Evolutionary conservation across 1,140 invertebrate species (phyloP).

Genomic region (Aporrectodea caliginosa): DNA sequence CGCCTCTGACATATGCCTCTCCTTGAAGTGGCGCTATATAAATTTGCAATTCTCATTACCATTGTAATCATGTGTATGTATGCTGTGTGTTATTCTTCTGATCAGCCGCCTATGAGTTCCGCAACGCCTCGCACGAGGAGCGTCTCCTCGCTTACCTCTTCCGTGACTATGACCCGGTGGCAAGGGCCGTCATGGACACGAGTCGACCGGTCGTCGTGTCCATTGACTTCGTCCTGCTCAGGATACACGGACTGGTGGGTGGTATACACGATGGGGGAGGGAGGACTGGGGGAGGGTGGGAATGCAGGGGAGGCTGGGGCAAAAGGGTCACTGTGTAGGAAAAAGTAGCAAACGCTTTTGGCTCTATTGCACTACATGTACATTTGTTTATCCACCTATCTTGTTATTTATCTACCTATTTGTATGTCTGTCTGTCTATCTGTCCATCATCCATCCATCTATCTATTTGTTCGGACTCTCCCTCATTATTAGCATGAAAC

Average conservation of each 20-base stretch:
- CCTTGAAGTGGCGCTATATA: not conserved
- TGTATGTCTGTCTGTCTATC: no score
- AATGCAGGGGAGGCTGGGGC: not conserved
- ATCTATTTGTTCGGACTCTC: no score
- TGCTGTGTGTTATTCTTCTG: not conserved
- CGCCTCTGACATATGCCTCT: not conserved
- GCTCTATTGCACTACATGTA: not conserved
- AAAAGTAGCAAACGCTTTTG: not conserved
- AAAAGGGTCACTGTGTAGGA: not conserved
- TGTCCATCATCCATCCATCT: no score
- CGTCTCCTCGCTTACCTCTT: conserved; percentile 18
- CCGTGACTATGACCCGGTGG: conserved; percentile 28
- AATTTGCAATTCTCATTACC: not conserved
- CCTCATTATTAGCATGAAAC: no score
- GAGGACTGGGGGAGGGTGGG: not conserved
- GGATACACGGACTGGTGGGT: not conserved
- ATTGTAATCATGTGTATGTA: not conserved
- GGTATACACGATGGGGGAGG: not conserved
- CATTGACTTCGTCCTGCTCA: conserved; percentile 6
- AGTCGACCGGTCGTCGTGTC: not conserved
- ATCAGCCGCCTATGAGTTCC: not conserved
- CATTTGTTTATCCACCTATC: not conserved
- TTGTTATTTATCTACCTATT: not conserved
- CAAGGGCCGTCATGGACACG: conserved; percentile 15
- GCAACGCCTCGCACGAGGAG: conserved; percentile 22